A percentile compares a stretch with the other conserved stretches of the same genome.
Conservation (phyloP, 2,888 invertebrate genomes). For the Pecten maximus region DNA sequence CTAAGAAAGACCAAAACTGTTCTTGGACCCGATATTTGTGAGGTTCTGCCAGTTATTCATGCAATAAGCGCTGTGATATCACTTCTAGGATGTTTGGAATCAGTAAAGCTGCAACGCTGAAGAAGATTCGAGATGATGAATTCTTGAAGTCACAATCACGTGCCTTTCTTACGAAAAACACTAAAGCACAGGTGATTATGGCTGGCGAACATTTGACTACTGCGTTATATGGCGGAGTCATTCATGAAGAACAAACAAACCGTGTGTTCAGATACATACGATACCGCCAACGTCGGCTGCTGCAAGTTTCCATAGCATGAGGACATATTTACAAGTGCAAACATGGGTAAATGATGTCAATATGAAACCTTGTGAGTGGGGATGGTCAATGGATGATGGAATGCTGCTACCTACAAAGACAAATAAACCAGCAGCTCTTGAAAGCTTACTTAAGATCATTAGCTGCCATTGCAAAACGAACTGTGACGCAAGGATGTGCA, state of each 20-base stretch:
- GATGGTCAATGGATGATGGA: neutral
- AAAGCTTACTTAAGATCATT: neutral
- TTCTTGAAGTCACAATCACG: neutral
- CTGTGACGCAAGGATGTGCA: neutral
- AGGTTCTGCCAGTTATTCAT: neutral
- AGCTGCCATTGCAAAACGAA: conserved; percentile 31
- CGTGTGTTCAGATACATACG: conserved; percentile 27
- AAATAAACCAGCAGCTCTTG: neutral
- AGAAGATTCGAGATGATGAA: neutral
- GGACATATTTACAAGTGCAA: neutral
- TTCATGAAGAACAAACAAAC: conserved; percentile 5
- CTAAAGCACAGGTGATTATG: neutral
- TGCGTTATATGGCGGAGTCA: neutral
- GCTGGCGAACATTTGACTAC: neutral
- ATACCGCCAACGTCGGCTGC: conserved; percentile 41
- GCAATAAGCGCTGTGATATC: conserved; percentile 37
- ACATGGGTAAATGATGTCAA: neutral
- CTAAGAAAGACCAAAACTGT: neutral
- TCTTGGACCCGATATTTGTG: too few relatives aligned
- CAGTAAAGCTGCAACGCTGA: neutral
- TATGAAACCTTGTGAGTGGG: neutral
- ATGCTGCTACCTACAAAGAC: neutral
- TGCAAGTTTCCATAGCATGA: conserved; percentile 13
- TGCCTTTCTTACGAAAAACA: neutral
- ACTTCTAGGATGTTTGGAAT: conserved; percentile 38